Base-by-base conservation (phyloP, 2,888 invertebrate species). In the Tinea trinotella region DNA sequence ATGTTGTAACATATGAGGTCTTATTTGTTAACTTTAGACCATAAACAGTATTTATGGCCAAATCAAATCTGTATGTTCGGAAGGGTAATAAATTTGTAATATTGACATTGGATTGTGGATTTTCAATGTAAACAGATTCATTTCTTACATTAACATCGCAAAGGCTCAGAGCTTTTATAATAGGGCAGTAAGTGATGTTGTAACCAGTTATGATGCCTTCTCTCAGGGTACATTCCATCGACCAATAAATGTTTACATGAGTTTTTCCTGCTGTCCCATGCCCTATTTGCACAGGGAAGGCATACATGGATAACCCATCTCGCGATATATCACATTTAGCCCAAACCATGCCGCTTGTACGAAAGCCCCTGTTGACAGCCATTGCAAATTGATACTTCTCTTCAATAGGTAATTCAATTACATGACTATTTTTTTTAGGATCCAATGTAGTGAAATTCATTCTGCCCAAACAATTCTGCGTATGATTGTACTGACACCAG, bases 301-400 rank as follows among this genome's bases (percentile, higher is more conserved):
- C 59, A 90, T 88, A 59, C 91, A 92, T 88, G 35, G 70, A 72
- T 57, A 82, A 76, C 30, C 68, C 73, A 61, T 81, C 82, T 62
- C 74, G 80, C 35, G 83, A 80, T 62, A 85, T 84, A 52, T 83
- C 82, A 69, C 96, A 96, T 30, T 89, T 88, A 7, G 94, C 92
- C 95, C 95, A 95, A 9, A 91, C 88, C 92, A 96, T 93, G 1
- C 95, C 95, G 67, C 94, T 94, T 60, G 93, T 94, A 57, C 87
- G 87, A 2, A 71, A 71, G 0, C 80, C 74, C 40, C 89, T 90
- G 65, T 95, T 94, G 0, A 93, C 93, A 3, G 95, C 90, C 57
- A 96, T 93, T 1, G 95, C 95, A 83, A 95, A 94, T 65, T 89
- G 93, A 68, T 89, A 92, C 24, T 89, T 88, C 56, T 77, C 79